Percentiles rank a stretch among this genome's conserved stretches.
Evolutionary conservation across 2,113 vertebrate species (phyloP).

Genomic region (Marcusenius ussheri): DNA sequence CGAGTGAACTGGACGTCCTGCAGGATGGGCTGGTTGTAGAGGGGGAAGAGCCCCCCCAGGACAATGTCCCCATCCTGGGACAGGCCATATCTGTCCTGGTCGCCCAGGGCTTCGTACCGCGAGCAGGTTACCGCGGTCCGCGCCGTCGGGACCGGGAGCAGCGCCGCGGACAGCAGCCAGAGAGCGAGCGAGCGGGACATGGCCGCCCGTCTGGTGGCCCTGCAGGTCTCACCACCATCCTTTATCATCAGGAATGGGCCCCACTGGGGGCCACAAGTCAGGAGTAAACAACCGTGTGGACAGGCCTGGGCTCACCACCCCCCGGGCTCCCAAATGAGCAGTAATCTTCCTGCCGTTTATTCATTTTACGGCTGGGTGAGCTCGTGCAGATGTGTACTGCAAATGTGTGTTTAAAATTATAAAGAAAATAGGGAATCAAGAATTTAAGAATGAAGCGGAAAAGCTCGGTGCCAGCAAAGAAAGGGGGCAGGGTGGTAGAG

Average conservation of each 20-base stretch:
- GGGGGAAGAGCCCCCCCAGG: slow-evolving; percentile 51
- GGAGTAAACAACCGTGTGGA: neutral
- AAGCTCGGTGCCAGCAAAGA: neutral
- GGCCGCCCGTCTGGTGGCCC: slow-evolving; percentile 24
- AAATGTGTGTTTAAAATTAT: neutral
- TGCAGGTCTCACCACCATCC: slow-evolving; percentile 9
- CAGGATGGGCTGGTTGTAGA: slow-evolving; percentile 36
- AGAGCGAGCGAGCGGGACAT: neutral
- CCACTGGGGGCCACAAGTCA: neutral
- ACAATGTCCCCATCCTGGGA: slow-evolving; percentile 54
- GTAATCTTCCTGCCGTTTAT: neutral
- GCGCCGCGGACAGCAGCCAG: neutral
- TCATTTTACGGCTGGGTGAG: neutral
- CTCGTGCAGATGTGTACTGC: neutral
- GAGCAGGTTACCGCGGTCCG: slow-evolving; percentile 38
- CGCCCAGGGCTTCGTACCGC: slow-evolving; percentile 27
- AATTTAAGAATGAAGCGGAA: neutral
- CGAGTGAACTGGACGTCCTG: slow-evolving; percentile 38
- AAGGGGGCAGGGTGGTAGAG: neutral
- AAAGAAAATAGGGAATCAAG: neutral
- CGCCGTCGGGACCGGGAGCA: slow-evolving; percentile 15
- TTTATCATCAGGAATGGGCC: slow-evolving; percentile 36
- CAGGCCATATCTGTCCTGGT: slow-evolving; percentile 33
- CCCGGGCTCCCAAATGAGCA: neutral
- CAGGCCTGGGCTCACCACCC: neutral